Conservation (phyloP, 2,113 vertebrate species). For the Phylloscopus whistleri region DNA sequence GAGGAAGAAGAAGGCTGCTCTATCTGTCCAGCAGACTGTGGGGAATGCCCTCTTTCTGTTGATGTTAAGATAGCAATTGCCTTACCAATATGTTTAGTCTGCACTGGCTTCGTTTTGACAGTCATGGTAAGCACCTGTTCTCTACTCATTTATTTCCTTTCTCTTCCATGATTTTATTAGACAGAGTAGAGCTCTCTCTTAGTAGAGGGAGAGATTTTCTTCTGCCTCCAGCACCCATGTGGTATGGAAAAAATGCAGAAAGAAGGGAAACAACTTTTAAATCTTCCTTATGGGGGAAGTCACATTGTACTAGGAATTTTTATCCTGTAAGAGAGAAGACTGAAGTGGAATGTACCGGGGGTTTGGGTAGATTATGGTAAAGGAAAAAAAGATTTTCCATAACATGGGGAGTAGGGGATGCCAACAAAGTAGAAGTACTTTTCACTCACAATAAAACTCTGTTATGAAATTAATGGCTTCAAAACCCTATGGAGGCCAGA, state of each 20-base stretch:
- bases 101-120: constrained; percentile 71
- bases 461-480: background rate
- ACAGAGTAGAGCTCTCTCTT: background rate
- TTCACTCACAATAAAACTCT: background rate
- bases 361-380: background rate
- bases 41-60: constrained; percentile 75
- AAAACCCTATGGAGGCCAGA: background rate
- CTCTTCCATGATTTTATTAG: background rate
- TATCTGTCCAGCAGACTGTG: constrained; percentile 79
- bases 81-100: constrained; percentile 77
- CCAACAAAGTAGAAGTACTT: background rate
- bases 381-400: background rate
- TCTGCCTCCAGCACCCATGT: background rate
- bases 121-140: constrained; percentile 66
- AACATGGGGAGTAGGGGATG: background rate
- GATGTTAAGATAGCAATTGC: constrained; percentile 68
- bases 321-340: background rate
- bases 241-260: background rate
- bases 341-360: background rate
- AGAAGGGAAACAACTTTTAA: background rate
- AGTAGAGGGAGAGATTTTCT: background rate
- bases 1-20: constrained; percentile 80
- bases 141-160: background rate
- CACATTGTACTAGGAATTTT: background rate
- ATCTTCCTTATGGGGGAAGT: background rate